phyloP scores from a whole-genome alignment of 2,888 invertebrate genomes.

The Andrena haemorrhoa region DNA sequence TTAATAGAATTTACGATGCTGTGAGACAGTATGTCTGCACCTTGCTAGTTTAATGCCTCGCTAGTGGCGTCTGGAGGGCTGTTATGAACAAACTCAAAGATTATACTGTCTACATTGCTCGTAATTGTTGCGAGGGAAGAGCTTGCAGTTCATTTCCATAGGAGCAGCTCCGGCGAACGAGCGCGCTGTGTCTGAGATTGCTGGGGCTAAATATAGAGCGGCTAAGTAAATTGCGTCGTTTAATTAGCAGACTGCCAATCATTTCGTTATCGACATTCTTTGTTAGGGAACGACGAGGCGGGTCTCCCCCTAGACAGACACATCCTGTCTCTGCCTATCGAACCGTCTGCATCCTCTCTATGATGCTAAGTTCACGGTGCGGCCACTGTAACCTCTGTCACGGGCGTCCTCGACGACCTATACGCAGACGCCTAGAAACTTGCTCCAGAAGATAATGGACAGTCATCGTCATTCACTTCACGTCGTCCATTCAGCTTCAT shows the following conservation, averaged over 20 bases:
- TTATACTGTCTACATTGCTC: background rate
- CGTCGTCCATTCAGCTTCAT: too few species aligned
- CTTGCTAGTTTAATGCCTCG: too few species aligned
- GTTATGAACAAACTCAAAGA: background rate
- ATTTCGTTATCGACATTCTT: conserved; percentile 79
- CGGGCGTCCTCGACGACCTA: conserved; percentile 1
- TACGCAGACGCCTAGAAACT: too few species aligned
- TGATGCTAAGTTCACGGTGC: conserved; percentile 67
- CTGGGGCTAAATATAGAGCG: conserved; percentile 71
- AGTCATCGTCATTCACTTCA: too few species aligned
- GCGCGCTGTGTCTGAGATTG: conserved; percentile 36
- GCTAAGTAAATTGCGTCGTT: conserved; percentile 71
- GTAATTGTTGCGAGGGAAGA: background rate
- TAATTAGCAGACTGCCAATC: conserved; percentile 81
- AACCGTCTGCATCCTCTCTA: conserved; percentile 65
- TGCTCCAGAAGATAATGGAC: too few species aligned
- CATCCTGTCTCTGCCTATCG: conserved; percentile 79
- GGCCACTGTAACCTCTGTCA: conserved; percentile 59
- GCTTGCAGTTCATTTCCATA: background rate
- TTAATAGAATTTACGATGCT: too few species aligned
- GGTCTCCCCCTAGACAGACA: conserved; percentile 74
- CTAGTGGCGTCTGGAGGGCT: background rate
- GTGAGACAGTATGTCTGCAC: too few species aligned
- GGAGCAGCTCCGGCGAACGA: conserved; percentile 2
- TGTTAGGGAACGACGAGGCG: conserved; percentile 65